Conservation (phyloP, 2,888 invertebrate genomes). For the Agapostemon virescens region DNA sequence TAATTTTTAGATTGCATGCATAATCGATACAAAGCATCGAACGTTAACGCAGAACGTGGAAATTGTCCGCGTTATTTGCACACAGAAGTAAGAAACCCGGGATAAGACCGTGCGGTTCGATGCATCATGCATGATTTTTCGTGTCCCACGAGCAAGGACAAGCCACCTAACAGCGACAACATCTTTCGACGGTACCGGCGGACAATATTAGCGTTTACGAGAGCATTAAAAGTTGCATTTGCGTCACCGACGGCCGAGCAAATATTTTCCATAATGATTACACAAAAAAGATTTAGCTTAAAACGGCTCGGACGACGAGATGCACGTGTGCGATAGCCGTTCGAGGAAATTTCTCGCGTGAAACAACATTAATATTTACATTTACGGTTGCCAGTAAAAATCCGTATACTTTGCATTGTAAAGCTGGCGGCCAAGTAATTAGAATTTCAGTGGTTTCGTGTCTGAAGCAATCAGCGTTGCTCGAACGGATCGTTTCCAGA, state of each 20-base stretch:
- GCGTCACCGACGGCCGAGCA: conserved; percentile 7
- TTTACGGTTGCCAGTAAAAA: not conserved
- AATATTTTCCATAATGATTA: not conserved
- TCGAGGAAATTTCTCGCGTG: not conserved
- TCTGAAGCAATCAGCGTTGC: too few relatives aligned
- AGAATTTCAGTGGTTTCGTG: too few relatives aligned
- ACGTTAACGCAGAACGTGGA: conserved; percentile 32
- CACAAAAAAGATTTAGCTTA: too few relatives aligned
- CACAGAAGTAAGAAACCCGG: conserved; percentile 18
- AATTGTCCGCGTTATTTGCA: conserved; percentile 52
- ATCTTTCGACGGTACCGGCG: not conserved
- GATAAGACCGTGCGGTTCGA: too few relatives aligned
- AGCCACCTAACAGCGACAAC: not conserved
- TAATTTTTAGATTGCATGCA: too few relatives aligned
- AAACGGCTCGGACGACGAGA: not conserved
- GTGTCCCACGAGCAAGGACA: not conserved
- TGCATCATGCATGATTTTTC: not conserved
- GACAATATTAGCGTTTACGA: not conserved
- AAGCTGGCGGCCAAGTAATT: too few relatives aligned
- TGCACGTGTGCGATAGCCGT: not conserved
- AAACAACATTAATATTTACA: not conserved
- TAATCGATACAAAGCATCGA: too few relatives aligned
- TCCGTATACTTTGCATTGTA: not conserved
- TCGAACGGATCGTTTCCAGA: too few relatives aligned
- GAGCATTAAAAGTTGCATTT: not conserved